phyloP scores from a whole-genome alignment of 2,888 invertebrate species.

The Synergus umbraculus region DNA sequence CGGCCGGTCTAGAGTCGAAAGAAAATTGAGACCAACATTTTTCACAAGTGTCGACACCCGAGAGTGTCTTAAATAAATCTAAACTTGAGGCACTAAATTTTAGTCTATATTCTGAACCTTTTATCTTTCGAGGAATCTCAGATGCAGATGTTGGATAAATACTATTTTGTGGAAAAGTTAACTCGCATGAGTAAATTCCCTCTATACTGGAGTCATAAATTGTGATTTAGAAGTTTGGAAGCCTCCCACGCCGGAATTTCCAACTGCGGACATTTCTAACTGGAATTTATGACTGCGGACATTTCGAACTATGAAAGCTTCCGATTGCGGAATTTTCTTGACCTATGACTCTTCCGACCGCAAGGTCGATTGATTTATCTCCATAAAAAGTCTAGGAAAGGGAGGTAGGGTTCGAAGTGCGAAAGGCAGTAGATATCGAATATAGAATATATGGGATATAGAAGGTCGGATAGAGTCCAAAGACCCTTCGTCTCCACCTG shows the following conservation, averaged over 20 bases:
- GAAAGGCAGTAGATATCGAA: background rate
- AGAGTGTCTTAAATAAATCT: no score
- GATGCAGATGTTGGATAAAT: background rate
- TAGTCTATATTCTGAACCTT: background rate
- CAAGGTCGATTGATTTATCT: no score
- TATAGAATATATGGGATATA: background rate
- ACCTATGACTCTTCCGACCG: background rate
- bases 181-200: no score
- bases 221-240: no score
- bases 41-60: no score
- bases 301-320: no score
- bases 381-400: background rate
- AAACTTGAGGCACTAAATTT: background rate
- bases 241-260: no score
- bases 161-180: no score
- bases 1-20: background rate
- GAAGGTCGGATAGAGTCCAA: background rate
- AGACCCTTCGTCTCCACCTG: conserved; percentile 48
- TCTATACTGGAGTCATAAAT: background rate
- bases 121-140: background rate
- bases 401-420: no score
- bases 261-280: no score
- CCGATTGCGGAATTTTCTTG: background rate
- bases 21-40: background rate
- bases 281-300: no score